Conservation (phyloP, 2,797 vertebrate genomes). For the Hapalemur alaotrensis region DNA sequence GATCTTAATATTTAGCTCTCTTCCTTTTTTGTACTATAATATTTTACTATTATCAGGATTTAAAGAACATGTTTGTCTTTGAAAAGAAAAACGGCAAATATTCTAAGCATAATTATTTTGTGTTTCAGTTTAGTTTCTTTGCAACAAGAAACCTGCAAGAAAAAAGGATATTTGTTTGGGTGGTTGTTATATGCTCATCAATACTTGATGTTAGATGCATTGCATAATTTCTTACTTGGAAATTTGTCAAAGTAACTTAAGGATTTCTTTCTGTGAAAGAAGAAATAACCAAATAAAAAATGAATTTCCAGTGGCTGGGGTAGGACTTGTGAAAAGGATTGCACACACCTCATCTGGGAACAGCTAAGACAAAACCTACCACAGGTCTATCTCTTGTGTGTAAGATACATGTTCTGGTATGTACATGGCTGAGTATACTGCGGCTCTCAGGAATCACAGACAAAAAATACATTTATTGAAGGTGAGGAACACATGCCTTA, state of each 20-base stretch:
- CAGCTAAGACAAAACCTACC: not conserved
- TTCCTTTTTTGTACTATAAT: not conserved
- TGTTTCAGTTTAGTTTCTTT: slow-evolving; percentile 1
- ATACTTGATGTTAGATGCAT: not conserved
- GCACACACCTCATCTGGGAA: not conserved
- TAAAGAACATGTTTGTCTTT: not conserved
- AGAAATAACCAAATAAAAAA: not conserved
- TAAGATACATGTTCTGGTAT: not conserved
- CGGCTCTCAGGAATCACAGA: not conserved
- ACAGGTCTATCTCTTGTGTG: not conserved
- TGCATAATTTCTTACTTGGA: not conserved
- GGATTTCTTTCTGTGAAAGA: slow-evolving; percentile 19
- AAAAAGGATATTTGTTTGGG: not conserved
- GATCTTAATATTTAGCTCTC: slow-evolving; percentile 1
- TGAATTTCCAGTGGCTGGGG: not conserved
- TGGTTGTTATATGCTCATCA: not conserved
- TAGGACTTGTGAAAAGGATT: not conserved
- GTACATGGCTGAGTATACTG: not conserved
- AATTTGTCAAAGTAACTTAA: slow-evolving; percentile 2
- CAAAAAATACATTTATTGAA: not conserved
- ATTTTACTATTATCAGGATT: slow-evolving; percentile 48
- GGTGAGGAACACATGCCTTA: not conserved
- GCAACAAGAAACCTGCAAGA: slow-evolving; percentile 17
- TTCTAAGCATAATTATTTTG: not conserved
- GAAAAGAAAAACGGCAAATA: not conserved